phyloP scores from a whole-genome alignment of 2,888 invertebrate genomes.

The Morpho helenor region DNA sequence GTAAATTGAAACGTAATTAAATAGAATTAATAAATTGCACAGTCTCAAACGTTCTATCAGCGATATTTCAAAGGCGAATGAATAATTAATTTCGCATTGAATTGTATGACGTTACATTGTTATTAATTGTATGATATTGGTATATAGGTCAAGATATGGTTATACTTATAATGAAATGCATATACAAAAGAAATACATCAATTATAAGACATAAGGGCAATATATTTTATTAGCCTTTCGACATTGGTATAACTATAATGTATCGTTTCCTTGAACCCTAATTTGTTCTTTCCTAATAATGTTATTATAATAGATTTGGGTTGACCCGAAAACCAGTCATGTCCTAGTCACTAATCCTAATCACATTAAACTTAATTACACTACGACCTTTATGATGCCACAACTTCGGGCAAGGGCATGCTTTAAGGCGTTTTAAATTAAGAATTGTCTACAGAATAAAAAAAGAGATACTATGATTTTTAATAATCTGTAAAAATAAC shows the following conservation, averaged over 20 bases:
- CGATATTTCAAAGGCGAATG: too few species aligned
- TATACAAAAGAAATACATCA: constrained; percentile 6
- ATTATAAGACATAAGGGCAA: constrained; percentile 16
- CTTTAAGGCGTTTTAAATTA: constrained; percentile 5
- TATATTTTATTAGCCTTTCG: constrained; percentile 32
- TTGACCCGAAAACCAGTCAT: constrained; percentile 1
- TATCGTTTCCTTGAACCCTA: constrained; percentile 33
- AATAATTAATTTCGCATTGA: too few species aligned
- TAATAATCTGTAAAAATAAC: too few species aligned
- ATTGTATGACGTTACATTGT: not conserved
- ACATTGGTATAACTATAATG: constrained; percentile 37
- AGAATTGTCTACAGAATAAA: not conserved
- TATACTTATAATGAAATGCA: not conserved
- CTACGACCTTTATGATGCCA: constrained; percentile 15
- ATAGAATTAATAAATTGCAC: constrained; percentile 26
- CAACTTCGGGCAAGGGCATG: constrained; percentile 18
- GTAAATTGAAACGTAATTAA: constrained; percentile 17
- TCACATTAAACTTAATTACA: constrained; percentile 21
- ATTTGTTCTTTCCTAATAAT: constrained; percentile 15
- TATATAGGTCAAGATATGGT: too few species aligned
- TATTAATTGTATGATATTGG: not conserved
- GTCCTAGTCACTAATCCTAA: constrained; percentile 8
- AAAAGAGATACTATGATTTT: too few species aligned
- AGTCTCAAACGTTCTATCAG: constrained; percentile 15
- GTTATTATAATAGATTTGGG: constrained; percentile 7